These are phyloP conservation scores for Hesperophylax magnus DNA, from an alignment of 1,140 invertebrate species.

Conservation along the genomic window DNA sequence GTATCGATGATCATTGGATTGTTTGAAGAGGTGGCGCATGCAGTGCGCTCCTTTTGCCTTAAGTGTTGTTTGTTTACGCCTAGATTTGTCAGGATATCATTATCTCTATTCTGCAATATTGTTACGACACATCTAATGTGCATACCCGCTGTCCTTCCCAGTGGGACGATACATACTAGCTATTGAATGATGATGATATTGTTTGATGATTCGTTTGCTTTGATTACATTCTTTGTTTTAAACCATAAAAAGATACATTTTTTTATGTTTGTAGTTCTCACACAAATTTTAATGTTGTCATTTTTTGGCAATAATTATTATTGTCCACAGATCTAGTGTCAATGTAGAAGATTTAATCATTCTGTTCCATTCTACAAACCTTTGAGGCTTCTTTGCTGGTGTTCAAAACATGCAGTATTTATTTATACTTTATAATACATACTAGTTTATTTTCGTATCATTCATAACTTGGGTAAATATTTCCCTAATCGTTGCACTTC, in stretches of 20 bases:
- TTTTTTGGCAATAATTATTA: slow-evolving; percentile 19
- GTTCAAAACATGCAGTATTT: no score
- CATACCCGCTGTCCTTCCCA: neutral
- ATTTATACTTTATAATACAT: no score
- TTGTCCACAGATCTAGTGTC: neutral
- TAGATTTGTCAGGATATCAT: slow-evolving; percentile 39
- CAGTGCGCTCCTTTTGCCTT: slow-evolving; percentile 39
- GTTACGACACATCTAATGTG: slow-evolving; percentile 48
- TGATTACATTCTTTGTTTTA: slow-evolving; percentile 8
- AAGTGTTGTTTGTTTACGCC: slow-evolving; percentile 51
- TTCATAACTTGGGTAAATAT: no score
- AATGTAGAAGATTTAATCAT: slow-evolving; percentile 11
- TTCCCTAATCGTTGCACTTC: no score
- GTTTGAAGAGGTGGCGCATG: slow-evolving; percentile 14
- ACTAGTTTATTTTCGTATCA: no score
- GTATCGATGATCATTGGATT: slow-evolving; percentile 15
- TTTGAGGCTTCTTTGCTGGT: no score
- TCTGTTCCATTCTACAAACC: neutral
- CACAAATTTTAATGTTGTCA: slow-evolving; percentile 24
- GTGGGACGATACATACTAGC: neutral
- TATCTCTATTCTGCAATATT: slow-evolving; percentile 39
- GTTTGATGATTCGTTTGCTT: neutral
- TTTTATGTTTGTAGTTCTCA: no score
- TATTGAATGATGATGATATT: slow-evolving; percentile 6
- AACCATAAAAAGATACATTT: no score